A percentile compares a stretch with the other conserved stretches of the same genome.
phyloP scores from a whole-genome alignment of 2,113 vertebrate species.

The Anolis carolinensis region DNA sequence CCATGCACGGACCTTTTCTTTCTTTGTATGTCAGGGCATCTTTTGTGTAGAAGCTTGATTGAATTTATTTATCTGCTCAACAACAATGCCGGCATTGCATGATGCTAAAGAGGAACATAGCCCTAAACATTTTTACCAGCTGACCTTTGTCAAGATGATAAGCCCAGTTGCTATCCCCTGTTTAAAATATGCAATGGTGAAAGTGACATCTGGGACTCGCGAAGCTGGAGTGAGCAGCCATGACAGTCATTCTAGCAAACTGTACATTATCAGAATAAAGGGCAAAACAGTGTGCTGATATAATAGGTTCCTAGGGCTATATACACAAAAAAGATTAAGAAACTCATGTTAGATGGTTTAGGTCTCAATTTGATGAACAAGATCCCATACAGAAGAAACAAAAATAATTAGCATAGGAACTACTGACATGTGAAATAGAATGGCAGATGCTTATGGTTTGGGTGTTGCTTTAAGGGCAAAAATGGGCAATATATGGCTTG shows the following conservation, averaged over 20 bases:
- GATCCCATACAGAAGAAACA: neutral
- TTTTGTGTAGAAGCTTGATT: conserved; percentile 41
- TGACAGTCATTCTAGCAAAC: neutral
- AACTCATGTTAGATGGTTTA: neutral
- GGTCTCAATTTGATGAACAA: conserved; percentile 3
- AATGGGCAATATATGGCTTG: neutral
- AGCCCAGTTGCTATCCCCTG: conserved; percentile 38
- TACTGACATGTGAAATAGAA: conserved; percentile 6
- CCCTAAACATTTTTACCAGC: conserved; percentile 43
- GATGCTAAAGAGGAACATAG: conserved; percentile 48
- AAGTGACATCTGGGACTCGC: conserved; percentile 25
- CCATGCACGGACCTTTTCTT: conserved; percentile 50
- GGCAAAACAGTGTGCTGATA: neutral
- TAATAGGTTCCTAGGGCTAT: neutral
- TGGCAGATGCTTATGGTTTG: neutral
- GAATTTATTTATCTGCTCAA: conserved; percentile 48
- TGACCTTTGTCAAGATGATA: conserved; percentile 57
- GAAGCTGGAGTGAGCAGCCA: neutral
- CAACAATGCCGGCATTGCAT: conserved; percentile 51
- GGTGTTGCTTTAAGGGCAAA: neutral
- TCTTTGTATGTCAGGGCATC: conserved; percentile 7
- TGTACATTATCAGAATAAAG: conserved; percentile 14
- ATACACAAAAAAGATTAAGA: neutral
- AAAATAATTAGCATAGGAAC: neutral
- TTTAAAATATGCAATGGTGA: conserved; percentile 39